These are phyloP conservation scores for Gallinago nigripennis DNA, from an alignment of 2,797 vertebrate genomes.

Conservation along the genomic window DNA sequence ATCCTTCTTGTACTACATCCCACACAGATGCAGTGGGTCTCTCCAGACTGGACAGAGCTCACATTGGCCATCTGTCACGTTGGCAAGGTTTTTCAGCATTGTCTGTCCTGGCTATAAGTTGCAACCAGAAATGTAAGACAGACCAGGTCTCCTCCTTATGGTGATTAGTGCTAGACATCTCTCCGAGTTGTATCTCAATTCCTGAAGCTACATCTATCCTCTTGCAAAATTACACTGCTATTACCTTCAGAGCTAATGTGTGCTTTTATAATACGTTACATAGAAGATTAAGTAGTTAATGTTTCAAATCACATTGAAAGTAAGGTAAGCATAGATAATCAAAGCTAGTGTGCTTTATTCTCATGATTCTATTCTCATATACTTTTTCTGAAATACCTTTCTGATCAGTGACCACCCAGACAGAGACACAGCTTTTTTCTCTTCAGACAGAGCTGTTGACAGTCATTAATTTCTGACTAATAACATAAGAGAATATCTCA, in stretches of 20 bases:
- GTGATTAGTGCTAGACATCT: background rate
- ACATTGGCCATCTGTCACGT: rapidly evolving
- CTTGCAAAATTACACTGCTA: background rate
- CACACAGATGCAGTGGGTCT: background rate
- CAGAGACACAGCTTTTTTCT: background rate
- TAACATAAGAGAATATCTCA: background rate
- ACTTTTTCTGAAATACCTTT: background rate
- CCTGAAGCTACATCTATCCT: background rate
- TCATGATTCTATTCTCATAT: background rate
- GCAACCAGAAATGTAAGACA: background rate
- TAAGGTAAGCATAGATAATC: background rate
- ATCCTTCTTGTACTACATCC: background rate
- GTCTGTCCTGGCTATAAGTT: background rate
- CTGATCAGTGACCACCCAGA: background rate
- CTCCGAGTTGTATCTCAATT: background rate
- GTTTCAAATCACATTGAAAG: background rate
- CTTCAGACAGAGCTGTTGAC: background rate
- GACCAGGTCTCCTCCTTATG: background rate
- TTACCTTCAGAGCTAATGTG: background rate
- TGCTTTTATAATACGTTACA: background rate
- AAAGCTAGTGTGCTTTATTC: background rate
- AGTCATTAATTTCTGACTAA: background rate
- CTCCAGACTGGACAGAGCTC: background rate
- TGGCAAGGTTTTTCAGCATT: background rate
- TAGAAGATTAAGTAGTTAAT: background rate